Percentiles rank a stretch among this genome's conserved stretches.
These are phyloP conservation scores for Anhinga rufa DNA, from an alignment of 2,113 vertebrate genomes.

Conservation along the genomic window DNA sequence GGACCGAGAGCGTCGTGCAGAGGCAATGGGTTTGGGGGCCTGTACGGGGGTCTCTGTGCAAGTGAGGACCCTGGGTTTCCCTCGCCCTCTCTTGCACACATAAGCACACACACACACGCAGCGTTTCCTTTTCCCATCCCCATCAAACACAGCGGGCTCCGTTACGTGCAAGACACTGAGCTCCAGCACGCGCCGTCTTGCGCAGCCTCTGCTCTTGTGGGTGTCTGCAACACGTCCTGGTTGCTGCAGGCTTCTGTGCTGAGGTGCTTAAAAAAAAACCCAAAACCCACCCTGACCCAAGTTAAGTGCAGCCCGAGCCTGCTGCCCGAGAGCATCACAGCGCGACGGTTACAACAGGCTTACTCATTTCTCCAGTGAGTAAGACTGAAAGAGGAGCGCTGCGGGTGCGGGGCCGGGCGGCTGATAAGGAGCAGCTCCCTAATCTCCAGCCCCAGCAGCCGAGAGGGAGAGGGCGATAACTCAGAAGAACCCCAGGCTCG, in stretches of 20 bases:
- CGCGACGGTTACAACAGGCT: background rate
- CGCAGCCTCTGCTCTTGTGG: background rate
- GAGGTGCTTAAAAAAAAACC: background rate
- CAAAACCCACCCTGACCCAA: background rate
- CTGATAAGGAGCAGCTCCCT: constrained; percentile 42
- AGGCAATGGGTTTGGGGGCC: background rate
- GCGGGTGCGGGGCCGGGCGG: background rate
- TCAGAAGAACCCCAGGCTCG: accelerated
- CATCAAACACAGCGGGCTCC: background rate
- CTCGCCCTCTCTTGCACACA: background rate
- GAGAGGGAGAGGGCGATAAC: background rate
- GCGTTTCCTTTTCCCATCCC: background rate
- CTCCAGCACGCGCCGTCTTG: background rate
- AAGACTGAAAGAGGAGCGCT: background rate
- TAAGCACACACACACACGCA: background rate
- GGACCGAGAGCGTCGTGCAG: background rate
- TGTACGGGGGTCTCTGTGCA: background rate
- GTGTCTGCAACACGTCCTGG: background rate
- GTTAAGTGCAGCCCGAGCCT: background rate
- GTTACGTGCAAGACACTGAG: background rate
- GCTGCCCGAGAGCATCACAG: background rate
- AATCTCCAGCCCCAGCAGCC: constrained; percentile 51
- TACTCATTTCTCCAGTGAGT: constrained; percentile 28
- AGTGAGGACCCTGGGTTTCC: background rate
- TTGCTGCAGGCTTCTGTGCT: background rate